These are phyloP conservation scores for Acinonyx jubatus DNA, from an alignment of 2,113 vertebrate species.

Conservation along the genomic window DNA sequence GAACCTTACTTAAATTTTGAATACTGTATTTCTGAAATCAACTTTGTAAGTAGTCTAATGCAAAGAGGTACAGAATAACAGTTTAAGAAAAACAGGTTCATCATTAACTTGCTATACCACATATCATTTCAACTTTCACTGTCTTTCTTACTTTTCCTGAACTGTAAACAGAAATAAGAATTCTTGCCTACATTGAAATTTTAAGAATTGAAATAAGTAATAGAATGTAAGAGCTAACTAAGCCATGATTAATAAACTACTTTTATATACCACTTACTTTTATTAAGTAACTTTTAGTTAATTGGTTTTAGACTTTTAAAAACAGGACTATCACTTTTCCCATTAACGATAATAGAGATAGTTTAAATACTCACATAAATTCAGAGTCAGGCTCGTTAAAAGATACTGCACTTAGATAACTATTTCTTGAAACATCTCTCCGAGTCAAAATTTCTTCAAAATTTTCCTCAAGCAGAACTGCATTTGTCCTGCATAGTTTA, in stretches of 20 bases:
- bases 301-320: not conserved
- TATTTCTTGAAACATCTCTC: not conserved
- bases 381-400: not conserved
- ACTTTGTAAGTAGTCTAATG: not conserved
- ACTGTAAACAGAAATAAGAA: not conserved
- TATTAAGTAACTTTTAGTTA: not conserved
- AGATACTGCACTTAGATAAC: not conserved
- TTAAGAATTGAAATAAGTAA: not conserved
- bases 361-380: not conserved
- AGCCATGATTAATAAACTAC: not conserved
- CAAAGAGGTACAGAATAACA: not conserved
- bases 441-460: conserved; percentile 1
- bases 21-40: conserved; percentile 1
- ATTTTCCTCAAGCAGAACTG: not conserved
- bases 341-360: not conserved
- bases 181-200: not conserved
- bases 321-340: not conserved
- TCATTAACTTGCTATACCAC: not conserved
- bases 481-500: not conserved
- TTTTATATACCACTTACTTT: not conserved
- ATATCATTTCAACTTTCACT: not conserved
- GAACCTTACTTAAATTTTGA: not conserved
- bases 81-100: not conserved
- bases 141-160: not conserved
- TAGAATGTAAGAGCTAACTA: not conserved